phyloP scores from a whole-genome alignment of 2,113 vertebrate species.

The Nerophis lumbriciformis region DNA sequence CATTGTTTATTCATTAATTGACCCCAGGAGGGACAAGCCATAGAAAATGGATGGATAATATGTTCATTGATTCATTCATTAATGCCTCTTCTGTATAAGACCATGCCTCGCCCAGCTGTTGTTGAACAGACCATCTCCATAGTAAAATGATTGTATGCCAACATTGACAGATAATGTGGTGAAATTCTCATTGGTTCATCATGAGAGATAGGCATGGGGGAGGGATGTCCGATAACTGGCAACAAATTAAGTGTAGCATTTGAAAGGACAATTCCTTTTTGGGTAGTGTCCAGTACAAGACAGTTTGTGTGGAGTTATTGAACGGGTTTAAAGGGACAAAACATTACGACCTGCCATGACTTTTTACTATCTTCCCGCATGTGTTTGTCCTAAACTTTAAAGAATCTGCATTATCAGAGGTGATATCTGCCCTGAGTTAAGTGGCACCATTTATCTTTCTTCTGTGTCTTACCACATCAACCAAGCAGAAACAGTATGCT shows the following conservation, averaged over 20 bases:
- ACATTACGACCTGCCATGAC: slow-evolving; percentile 26
- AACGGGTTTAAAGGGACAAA: slow-evolving; percentile 24
- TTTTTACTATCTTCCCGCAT: slow-evolving; percentile 9
- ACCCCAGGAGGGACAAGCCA: too few relatives aligned
- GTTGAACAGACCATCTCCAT: neutral
- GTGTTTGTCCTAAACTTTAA: slow-evolving; percentile 32
- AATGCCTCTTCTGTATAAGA: neutral
- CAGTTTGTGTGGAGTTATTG: neutral
- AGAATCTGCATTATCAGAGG: slow-evolving; percentile 55
- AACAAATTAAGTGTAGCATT: neutral
- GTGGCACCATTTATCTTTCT: slow-evolving; percentile 61
- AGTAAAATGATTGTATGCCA: too few relatives aligned
- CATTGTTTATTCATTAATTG: too few relatives aligned
- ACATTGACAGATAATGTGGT: neutral
- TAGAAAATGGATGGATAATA: too few relatives aligned
- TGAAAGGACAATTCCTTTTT: neutral
- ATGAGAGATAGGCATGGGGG: neutral
- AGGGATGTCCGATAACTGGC: too few relatives aligned
- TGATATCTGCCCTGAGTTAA: slow-evolving; percentile 32
- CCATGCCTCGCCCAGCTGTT: neutral
- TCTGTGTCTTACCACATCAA: slow-evolving; percentile 55
- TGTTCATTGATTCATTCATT: too few relatives aligned
- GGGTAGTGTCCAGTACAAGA: neutral
- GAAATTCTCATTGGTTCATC: neutral
- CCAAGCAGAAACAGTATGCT: slow-evolving; percentile 59